phyloP scores from a whole-genome alignment of 2,113 vertebrate species.

The Propithecus coquereli region DNA sequence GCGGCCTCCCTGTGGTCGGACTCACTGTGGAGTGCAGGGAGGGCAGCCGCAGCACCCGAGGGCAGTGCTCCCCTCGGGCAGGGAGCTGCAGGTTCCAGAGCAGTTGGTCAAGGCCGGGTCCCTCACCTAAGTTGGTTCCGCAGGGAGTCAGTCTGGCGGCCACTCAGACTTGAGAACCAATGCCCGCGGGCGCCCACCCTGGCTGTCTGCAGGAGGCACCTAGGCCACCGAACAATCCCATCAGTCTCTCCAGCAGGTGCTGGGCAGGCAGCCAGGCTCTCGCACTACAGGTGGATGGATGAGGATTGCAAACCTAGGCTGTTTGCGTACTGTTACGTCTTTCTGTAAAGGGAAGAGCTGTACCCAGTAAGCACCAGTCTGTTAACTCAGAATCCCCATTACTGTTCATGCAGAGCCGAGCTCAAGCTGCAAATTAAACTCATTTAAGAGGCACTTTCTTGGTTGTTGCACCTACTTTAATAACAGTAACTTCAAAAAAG shows the following conservation, averaged over 20 bases:
- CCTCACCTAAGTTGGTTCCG: neutral
- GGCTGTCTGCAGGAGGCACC: too few species aligned
- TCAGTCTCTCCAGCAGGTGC: neutral
- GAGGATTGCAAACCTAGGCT: neutral
- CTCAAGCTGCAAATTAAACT: too few species aligned
- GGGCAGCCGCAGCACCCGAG: neutral
- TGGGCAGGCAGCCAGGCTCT: neutral
- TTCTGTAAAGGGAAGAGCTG: accelerated
- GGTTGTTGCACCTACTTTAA: neutral
- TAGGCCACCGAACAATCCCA: neutral
- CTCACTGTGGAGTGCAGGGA: neutral
- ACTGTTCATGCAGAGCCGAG: too few species aligned
- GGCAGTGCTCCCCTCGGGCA: accelerated
- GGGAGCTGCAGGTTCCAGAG: neutral
- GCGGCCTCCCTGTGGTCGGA: too few species aligned
- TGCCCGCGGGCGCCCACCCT: too few species aligned
- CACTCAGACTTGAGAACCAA: neutral
- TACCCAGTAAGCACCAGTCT: neutral
- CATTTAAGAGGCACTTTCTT: neutral
- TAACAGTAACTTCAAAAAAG: neutral
- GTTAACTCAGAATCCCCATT: too few species aligned
- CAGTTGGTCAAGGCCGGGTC: neutral
- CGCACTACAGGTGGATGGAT: accelerated
- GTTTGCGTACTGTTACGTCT: accelerated
- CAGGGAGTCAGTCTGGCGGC: neutral